phyloP scores from a whole-genome alignment of 2,888 invertebrate species.

The Hofmannophila pseudospretella region DNA sequence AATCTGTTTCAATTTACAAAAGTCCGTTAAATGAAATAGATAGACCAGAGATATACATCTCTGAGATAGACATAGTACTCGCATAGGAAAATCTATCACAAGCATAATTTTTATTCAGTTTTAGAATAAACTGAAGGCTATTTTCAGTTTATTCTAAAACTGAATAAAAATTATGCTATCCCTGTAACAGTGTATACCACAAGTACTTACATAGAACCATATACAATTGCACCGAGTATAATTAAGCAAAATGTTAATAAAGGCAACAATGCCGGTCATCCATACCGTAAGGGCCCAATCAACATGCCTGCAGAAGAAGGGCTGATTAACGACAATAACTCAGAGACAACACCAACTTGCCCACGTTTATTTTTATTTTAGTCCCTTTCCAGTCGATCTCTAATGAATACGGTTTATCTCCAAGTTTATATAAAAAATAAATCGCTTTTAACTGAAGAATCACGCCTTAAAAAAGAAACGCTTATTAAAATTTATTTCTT shows the following conservation, averaged over 20 bases:
- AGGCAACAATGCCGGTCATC: slow-evolving; percentile 48
- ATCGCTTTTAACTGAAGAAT: slow-evolving; percentile 77
- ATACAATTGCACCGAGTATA: slow-evolving; percentile 12
- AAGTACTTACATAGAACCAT: no score
- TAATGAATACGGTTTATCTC: slow-evolving; percentile 78
- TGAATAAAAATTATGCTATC: no score
- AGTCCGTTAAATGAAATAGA: no score
- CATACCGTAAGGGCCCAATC: slow-evolving; percentile 46
- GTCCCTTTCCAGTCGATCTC: slow-evolving; percentile 74
- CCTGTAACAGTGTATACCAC: no score
- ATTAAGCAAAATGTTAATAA: slow-evolving; percentile 56
- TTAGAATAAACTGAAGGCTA: no score
- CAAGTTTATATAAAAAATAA: slow-evolving; percentile 76
- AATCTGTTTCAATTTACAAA: no score
- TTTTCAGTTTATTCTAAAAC: no score
- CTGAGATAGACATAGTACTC: no score
- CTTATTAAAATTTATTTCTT: slow-evolving; percentile 79
- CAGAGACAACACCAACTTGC: slow-evolving; percentile 67
- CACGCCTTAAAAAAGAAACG: slow-evolving; percentile 78
- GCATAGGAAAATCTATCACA: no score
- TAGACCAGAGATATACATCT: no score
- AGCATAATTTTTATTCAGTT: no score
- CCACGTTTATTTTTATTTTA: slow-evolving; percentile 71
- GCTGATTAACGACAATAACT: slow-evolving; percentile 75
- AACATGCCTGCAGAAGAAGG: slow-evolving; percentile 55